A percentile compares a stretch with the other conserved stretches of the same genome.
These are phyloP conservation scores for Nasua narica DNA, from an alignment of 2,797 vertebrate genomes.

Conservation along the genomic window DNA sequence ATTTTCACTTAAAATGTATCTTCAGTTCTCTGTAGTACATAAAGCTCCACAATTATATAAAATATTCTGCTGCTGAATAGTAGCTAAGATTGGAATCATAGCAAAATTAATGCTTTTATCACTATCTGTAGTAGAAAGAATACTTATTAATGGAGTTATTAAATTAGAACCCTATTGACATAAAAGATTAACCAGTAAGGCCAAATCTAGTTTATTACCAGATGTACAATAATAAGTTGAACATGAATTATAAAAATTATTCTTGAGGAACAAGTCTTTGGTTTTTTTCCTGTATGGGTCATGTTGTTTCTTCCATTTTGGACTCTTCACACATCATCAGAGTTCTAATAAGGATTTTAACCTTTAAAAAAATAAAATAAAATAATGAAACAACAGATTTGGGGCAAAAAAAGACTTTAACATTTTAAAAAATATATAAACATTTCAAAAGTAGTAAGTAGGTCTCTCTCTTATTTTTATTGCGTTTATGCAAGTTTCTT, in stretches of 20 bases:
- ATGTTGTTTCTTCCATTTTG: slow-evolving; percentile 1
- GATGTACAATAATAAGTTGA: not conserved
- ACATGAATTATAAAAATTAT: slow-evolving; percentile 19
- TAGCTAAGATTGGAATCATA: slow-evolving; percentile 31
- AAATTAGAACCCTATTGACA: not conserved
- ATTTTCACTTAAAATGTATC: slow-evolving; percentile 30
- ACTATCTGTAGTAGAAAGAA: not conserved
- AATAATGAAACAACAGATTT: not conserved
- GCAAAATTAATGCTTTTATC: slow-evolving; percentile 31
- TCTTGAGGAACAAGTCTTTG: not conserved
- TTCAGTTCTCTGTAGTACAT: slow-evolving; percentile 4
- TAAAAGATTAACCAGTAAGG: not conserved
- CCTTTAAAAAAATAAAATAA: not conserved
- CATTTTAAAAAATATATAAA: not conserved
- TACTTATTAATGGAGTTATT: not conserved
- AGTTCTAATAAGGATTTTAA: not conserved
- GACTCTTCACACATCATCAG: not conserved
- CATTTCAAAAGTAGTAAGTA: not conserved
- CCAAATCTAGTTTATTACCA: not conserved
- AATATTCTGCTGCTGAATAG: not conserved
- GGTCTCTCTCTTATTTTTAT: not conserved
- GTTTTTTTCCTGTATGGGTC: not conserved
- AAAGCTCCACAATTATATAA: not conserved
- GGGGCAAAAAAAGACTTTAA: not conserved
- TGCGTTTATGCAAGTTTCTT: not conserved